A percentile compares a stretch with the other conserved stretches of the same genome.
Conservation (phyloP, 2,113 vertebrate genomes). For the Catagonus wagneri region DNA sequence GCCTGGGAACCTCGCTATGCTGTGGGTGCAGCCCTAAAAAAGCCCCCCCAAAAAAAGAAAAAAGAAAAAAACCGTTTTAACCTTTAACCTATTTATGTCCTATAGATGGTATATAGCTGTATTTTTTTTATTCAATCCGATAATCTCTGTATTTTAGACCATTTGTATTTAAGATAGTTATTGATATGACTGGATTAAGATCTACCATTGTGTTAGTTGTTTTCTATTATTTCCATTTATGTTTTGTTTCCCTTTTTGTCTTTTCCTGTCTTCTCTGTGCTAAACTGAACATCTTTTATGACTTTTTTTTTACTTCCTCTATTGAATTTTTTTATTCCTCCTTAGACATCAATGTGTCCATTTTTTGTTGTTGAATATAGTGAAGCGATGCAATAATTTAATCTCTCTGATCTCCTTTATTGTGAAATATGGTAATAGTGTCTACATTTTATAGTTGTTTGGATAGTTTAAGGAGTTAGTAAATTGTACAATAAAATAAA, state of each 20-base stretch:
- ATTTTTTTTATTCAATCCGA: no score
- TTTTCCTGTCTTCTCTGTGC: neutral
- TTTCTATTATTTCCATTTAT: neutral
- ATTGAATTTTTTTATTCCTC: neutral
- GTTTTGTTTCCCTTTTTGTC: neutral
- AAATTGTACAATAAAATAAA: no score
- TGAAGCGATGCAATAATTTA: neutral
- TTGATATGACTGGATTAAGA: neutral
- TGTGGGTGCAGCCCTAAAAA: no score
- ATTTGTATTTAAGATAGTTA: no score
- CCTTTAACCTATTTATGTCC: no score
- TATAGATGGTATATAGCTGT: no score
- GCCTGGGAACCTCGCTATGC: no score
- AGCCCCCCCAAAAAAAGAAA: no score
- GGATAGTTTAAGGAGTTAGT: neutral
- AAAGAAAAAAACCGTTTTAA: no score
- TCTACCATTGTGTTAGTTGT: neutral
- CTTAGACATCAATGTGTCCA: neutral
- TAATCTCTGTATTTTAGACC: no score
- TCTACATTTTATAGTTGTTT: neutral
- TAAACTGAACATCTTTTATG: neutral
- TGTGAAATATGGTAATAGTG: neutral
- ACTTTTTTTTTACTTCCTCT: neutral
- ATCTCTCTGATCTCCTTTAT: neutral
- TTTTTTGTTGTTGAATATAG: neutral